Conservation (phyloP, 92 coral and sea anemone species). For the Ricordea florida region DNA sequence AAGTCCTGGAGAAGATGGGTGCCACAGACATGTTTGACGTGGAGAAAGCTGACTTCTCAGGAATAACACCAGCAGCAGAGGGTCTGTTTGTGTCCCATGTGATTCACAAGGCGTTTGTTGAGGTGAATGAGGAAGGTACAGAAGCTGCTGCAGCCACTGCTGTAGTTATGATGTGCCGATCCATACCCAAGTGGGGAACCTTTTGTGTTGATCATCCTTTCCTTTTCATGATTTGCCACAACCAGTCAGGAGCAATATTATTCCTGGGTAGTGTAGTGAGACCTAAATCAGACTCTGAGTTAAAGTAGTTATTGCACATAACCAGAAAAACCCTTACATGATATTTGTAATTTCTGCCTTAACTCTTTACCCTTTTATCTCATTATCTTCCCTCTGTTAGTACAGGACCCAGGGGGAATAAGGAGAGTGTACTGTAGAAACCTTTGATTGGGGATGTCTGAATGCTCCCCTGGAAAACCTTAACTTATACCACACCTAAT, state of each 20-base stretch:
- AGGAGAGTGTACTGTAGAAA: no score
- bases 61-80: conserved; percentile 43
- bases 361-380: no score
- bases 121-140: conserved; percentile 87
- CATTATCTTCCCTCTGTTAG: no score
- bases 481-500: no score
- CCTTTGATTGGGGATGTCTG: no score
- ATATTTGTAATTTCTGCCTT: no score
- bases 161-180: conserved; percentile 36
- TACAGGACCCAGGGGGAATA: no score
- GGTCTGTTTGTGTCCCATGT: conserved; percentile 70
- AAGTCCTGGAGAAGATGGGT: conserved; percentile 56
- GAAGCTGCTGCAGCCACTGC: conserved; percentile 93
- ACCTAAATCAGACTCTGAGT: conserved; percentile 26
- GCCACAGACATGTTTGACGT: conserved; percentile 65
- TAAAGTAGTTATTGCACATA: no score
- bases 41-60: conserved; percentile 63
- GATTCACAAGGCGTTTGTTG: conserved; percentile 87
- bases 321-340: no score
- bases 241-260: conserved; percentile 58
- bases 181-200: conserved; percentile 28
- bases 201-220: conserved; percentile 87
- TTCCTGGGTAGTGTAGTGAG: conserved; percentile 69
- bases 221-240: conserved; percentile 60
- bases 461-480: no score